Base-by-base conservation (phyloP, 2,888 invertebrate species). In the Macrophya alboannulata region DNA sequence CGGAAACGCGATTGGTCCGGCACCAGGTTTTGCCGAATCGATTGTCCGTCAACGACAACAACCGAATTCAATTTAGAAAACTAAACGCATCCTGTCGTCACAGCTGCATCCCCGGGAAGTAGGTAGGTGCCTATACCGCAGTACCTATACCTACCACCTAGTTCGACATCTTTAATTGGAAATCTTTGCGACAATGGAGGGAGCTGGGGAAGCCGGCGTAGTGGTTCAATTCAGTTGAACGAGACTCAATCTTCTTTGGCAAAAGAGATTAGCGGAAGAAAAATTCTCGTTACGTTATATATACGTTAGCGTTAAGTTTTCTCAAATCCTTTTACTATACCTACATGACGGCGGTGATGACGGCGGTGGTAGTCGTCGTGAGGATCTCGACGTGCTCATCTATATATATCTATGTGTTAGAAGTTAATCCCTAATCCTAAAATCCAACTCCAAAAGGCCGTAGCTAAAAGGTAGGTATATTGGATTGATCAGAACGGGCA, bases 51-150 rank as follows among this genome's bases (percentile, higher is more conserved):
- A 89, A 87, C 88, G 89, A 87, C 88, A 90, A 91, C 91, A 90
- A 91, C 87, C 87, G 90, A 89, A 91, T 91, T 91, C 91, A 90
- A 91, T 91, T 77, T 91, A 91, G 89, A 90, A 91, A 91, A 89
- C 89, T 89, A 88, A 90, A 89, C 89, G 87, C 86, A 76, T 76
- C 76, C 76, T 76, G 48, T 76, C 8, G 43, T 21, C 10, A 8
- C 8, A 48, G 25, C 45, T 25, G 21, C 25, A 48, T 25, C 15
- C 15, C 71, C 71, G 40, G 17, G 17, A 71, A 40, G 31, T 31
- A 31, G 1, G 31, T 31, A 31, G 1, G 31, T 4, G 31, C 31
- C 0, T 68, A 68, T n/a, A 74, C 31, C 2, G 68, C 15, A 37
- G 68, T 68, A 68, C 21, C 21, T 48, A 4, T 62, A 55, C 4